Base-by-base conservation (phyloP, 2,888 invertebrate genomes). In the Leucoptera coffeella region DNA sequence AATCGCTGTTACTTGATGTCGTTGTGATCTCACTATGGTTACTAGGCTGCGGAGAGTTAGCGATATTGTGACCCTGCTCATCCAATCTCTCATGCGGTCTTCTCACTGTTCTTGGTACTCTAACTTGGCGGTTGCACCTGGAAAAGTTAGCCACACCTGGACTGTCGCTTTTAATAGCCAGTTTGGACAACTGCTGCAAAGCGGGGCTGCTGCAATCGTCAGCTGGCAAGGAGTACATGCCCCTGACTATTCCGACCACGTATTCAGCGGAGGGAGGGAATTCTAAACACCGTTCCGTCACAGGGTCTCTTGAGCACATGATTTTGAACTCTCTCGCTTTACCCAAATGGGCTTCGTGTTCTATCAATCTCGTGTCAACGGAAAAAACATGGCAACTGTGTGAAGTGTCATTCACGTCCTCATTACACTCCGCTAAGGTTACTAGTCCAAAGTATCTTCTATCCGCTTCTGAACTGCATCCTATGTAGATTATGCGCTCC, bases 311-410 rank as follows among this genome's bases (percentile, higher is more conserved):
- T 1, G 88, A 88, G 47, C 93, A 94, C n/a, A 74, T 75, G 29
- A 95, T 81, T 37, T 85, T 84, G 56, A 95, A 95, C 36, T 80
- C 80, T 36, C 80, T 79, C 0, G 92, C 91, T 42, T 85, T 82
- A n/a, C 76, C 69, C 2, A 78, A 59, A 55, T 96, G 95, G 22
- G 80, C 75, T 14, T 75, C 76, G 48, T 96, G 95, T 31, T 86
- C 83, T 3, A 82, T 78, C 39, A 91, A 69, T 51, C 91, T 84
- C 0, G 90, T 82, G 47, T 95, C 93, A 6, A 93, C 87, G 31
- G 90, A 90, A 51, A 96, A 96, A 1, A 95, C 91, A 55, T 96
- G 95, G 45, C 95, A 94, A 27, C 94, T 91, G 46, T 89, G 89
- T 0, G 88, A 88, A 40, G 44, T 75, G 34, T 58, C 65, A 0